Evolutionary conservation across 2,113 vertebrate species (phyloP).

Genomic region (Naja naja): DNA sequence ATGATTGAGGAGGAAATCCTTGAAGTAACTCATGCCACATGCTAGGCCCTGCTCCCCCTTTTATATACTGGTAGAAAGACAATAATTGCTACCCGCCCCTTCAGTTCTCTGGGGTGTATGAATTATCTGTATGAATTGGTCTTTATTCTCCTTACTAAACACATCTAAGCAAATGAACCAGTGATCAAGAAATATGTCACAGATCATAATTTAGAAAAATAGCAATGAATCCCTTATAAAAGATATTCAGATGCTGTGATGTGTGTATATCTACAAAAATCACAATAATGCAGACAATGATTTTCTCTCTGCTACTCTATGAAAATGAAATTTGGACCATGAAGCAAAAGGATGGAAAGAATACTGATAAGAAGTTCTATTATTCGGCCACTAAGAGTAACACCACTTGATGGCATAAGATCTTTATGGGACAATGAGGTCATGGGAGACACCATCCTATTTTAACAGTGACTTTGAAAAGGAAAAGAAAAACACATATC

Average conservation of each 20-base stretch:
- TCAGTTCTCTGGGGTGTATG: not conserved
- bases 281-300: not conserved
- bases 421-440: not conserved
- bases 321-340: not conserved
- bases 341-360: not conserved
- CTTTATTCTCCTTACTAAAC: not conserved
- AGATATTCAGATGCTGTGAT: not conserved
- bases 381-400: not conserved
- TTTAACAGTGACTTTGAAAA: conserved; percentile 1
- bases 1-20: not conserved
- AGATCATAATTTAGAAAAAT: not conserved
- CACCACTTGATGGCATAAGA: not conserved
- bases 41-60: not conserved
- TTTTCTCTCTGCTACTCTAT: not conserved
- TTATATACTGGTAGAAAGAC: not conserved
- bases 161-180: not conserved
- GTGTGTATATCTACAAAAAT: not conserved
- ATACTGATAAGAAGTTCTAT: not conserved
- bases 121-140: not conserved
- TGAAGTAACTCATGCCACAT: not conserved
- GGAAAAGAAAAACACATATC: not conserved
- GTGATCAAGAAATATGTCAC: not conserved
- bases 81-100: not conserved
- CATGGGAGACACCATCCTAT: not conserved
- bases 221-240: not conserved